Base-by-base conservation (phyloP, 2,888 invertebrate species). In the Dascillus cervinus region DNA sequence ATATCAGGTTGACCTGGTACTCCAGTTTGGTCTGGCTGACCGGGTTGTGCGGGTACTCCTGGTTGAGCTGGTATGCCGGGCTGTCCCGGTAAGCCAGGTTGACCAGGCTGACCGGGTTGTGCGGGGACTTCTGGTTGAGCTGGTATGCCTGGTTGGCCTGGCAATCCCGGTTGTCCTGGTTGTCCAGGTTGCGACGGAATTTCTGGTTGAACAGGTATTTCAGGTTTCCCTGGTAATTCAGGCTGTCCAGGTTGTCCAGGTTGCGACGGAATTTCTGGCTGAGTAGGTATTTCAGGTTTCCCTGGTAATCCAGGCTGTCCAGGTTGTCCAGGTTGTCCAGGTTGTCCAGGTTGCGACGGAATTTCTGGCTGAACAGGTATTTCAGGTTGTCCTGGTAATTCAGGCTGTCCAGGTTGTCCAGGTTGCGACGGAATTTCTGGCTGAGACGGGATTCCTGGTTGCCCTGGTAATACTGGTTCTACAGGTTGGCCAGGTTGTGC, bases 401-500 rank as follows among this genome's bases (percentile, higher is more conserved):
- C 28, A 21, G 32, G 33, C 12, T 37, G 21, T 8, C 28, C 26
- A 9, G 34, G 29, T 32, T 26, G 26, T 36, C 13, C 11, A 29
- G 13, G 43, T 17, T 34, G 31, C 6, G 34, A 32, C 11, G 31
- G 32, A 32, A 22, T 9, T 26, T 20, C 82, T 27, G 37, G 23
- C 21, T 33, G 26, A 9, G 27, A 9, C 22, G 37, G 30, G 12
- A 23, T 22, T 11, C 41, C 34, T 32, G 13, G 32, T 41, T 12
- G 42, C 36, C 3, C 54, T 52, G 4, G 43, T 45, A 28, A 74
- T 48, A 82, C 82, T 26, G 65, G 58, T 48, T 79, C 81, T 28
- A 77, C 74, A 47, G 72, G 71, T 46, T 64, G 68, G 4, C 40
- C 39, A 10, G 34, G 34, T 11, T 31, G 14, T 19, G 4, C 13